Percentiles rank a stretch among this genome's conserved stretches.
phyloP scores from a whole-genome alignment of 2,888 invertebrate genomes.

The Laothoe populi region DNA sequence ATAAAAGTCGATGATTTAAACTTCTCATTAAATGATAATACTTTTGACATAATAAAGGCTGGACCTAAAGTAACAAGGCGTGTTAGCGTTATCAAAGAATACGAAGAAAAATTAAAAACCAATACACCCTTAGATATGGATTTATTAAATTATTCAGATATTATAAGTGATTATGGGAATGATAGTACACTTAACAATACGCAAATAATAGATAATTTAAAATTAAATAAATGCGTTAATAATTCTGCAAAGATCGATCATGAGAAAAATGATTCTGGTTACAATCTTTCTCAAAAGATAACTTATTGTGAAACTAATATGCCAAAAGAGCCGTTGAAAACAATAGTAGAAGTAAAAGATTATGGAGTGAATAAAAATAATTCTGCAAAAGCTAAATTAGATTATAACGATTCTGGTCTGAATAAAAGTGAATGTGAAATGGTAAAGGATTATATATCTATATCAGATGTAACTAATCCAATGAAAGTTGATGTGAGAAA shows the following conservation, averaged over 20 bases:
- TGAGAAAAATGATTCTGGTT: background rate
- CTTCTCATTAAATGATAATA: background rate
- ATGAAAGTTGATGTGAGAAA: background rate
- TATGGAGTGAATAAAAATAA: background rate
- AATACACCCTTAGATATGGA: slow-evolving; percentile 10
- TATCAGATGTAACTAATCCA: background rate
- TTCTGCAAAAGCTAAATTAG: background rate
- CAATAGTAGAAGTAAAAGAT: background rate
- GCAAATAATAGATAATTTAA: background rate
- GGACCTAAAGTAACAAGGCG: slow-evolving; percentile 2
- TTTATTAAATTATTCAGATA: slow-evolving; percentile 10
- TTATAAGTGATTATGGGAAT: background rate
- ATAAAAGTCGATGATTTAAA: background rate
- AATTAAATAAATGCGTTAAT: background rate
- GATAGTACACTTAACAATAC: background rate
- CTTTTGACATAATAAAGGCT: background rate
- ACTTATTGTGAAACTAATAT: background rate
- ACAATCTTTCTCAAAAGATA: slow-evolving; percentile 11
- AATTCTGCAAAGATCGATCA: background rate
- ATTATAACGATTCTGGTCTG: background rate
- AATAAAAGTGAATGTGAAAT: background rate
- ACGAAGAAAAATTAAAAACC: slow-evolving; percentile 4
- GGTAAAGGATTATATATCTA: background rate
- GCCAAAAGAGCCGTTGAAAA: background rate
- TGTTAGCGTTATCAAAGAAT: background rate